Evolutionary conservation across 1,140 invertebrate genomes (phyloP).

Genomic region (Ectropis grisescens): DNA sequence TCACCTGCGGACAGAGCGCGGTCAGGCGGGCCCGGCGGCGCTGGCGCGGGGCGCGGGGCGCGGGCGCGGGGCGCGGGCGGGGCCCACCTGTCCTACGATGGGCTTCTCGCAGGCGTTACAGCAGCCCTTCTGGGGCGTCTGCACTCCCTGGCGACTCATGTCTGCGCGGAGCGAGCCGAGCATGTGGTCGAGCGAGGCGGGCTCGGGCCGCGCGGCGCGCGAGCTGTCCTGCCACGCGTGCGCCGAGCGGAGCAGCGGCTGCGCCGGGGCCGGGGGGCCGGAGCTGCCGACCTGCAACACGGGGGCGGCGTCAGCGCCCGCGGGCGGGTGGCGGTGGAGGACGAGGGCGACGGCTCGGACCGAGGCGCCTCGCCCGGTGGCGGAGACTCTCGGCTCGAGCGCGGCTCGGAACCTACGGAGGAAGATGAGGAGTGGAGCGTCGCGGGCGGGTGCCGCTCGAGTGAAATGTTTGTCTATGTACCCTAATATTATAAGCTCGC

Average conservation of each 20-base stretch:
- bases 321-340: too few species aligned
- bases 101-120: conserved; percentile 98
- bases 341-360: too few species aligned
- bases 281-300: conserved; percentile 54
- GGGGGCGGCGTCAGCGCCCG: too few species aligned
- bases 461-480: conserved; percentile 66
- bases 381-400: too few species aligned
- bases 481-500: conserved; percentile 69
- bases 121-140: conserved; percentile 97
- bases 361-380: too few species aligned
- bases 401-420: too few species aligned
- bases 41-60: too few species aligned
- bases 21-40: too few species aligned
- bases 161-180: conserved; percentile 86
- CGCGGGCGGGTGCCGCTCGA: conserved; percentile 57
- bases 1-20: conserved; percentile 75
- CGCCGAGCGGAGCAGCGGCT: conserved; percentile 43
- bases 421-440: too few species aligned
- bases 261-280: too few species aligned
- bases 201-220: conserved; percentile 55
- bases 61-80: too few species aligned
- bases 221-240: conserved; percentile 62
- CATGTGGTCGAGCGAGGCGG: conserved; percentile 67
- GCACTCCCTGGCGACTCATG: conserved; percentile 97
- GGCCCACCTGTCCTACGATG: conserved; percentile 97